Percentiles rank a stretch among this genome's conserved stretches.
Evolutionary conservation across 1,140 invertebrate species (phyloP).

Genomic region (Drosophila jambulina): DNA sequence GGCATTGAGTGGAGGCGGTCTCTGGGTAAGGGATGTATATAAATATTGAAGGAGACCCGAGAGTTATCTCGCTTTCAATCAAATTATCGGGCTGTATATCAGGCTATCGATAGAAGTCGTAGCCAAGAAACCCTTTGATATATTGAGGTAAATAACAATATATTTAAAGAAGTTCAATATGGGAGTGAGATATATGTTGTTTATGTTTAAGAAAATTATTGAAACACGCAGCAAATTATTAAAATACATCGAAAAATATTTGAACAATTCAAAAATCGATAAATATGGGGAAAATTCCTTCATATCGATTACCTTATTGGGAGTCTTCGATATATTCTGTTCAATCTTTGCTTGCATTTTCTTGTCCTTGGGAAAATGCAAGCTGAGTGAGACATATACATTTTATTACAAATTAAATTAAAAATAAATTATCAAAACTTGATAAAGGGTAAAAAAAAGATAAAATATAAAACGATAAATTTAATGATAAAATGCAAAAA

Average conservation of each 20-base stretch:
- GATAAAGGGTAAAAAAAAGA: too few relatives aligned
- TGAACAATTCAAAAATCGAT: too few relatives aligned
- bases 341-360: too few relatives aligned
- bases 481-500: too few relatives aligned
- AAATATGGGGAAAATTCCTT: too few relatives aligned
- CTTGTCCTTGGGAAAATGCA: too few relatives aligned
- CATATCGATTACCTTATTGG: neutral
- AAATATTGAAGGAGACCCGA: slow-evolving; percentile 4
- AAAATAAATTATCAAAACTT: too few relatives aligned
- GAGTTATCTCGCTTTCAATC: neutral
- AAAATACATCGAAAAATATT: neutral
- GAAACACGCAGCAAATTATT: neutral
- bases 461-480: too few relatives aligned
- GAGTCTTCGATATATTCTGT: neutral
- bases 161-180: neutral
- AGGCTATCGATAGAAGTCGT: neutral
- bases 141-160: neutral
- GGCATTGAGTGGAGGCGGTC: slow-evolving; percentile 16
- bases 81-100: neutral
- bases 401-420: too few relatives aligned
- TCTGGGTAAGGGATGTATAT: neutral
- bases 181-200: neutral
- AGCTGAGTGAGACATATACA: too few relatives aligned
- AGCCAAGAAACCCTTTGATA: too few relatives aligned
- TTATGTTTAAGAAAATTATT: too few relatives aligned